Percentiles rank a stretch among this genome's conserved stretches.
phyloP scores from a whole-genome alignment of 1,140 invertebrate genomes.

The Chironomus tepperi region DNA sequence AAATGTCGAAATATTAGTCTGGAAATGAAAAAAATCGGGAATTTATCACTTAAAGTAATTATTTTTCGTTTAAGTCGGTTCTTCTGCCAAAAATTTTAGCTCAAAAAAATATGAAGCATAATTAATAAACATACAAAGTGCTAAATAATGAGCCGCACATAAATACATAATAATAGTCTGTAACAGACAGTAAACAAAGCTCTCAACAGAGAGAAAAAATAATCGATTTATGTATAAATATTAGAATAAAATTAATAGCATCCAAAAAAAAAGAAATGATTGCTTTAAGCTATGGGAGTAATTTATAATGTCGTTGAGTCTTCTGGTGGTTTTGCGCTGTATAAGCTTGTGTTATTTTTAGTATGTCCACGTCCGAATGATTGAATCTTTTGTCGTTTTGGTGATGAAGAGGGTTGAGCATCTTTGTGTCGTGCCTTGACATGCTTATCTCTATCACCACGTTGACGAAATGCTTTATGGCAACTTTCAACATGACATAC shows the following conservation, averaged over 20 bases:
- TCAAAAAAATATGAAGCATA: neutral
- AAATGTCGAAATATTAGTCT: no score
- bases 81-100: no score
- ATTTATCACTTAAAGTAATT: no score
- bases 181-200: neutral
- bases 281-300: neutral
- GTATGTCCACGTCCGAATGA: neutral
- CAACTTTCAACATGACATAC: constrained; percentile 50
- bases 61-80: no score
- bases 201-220: neutral
- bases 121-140: neutral
- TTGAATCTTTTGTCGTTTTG: neutral
- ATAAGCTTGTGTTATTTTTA: neutral
- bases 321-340: neutral
- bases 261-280: neutral
- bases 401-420: neutral
- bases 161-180: neutral
- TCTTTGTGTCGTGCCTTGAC: constrained; percentile 46
- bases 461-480: constrained; percentile 53
- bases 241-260: no score
- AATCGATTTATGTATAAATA: neutral
- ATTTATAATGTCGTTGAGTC: neutral
- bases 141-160: neutral
- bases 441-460: constrained; percentile 52
- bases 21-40: no score